phyloP scores from a whole-genome alignment of 2,888 invertebrate genomes.

The Cactoblastis cactorum region DNA sequence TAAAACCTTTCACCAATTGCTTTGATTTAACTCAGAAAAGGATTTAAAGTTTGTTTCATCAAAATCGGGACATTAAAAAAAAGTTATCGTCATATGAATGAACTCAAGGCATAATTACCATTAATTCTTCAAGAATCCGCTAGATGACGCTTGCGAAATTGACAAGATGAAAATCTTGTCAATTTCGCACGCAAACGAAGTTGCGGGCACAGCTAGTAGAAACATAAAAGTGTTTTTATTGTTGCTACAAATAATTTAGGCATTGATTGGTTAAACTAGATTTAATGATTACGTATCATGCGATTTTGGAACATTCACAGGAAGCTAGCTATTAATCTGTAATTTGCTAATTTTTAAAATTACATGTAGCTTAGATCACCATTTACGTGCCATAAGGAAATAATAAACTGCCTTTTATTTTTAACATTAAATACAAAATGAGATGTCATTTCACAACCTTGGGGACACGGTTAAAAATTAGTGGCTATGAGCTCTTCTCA shows the following conservation, averaged over 20 bases:
- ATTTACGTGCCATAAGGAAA: not conserved
- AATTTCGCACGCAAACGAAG: no score
- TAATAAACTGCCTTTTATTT: constrained; percentile 1
- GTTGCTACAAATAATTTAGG: not conserved
- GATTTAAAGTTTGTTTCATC: no score
- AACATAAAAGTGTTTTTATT: no score
- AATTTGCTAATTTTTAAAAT: not conserved
- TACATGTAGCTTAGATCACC: not conserved
- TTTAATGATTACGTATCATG: constrained; percentile 6
- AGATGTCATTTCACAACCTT: constrained; percentile 6
- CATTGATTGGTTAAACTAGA: not conserved
- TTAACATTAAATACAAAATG: not conserved
- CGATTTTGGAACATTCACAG: not conserved
- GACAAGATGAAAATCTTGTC: no score
- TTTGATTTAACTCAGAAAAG: no score
- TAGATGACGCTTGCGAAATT: no score
- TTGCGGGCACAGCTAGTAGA: no score
- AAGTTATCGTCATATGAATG: no score
- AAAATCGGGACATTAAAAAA: no score
- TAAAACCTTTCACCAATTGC: no score
- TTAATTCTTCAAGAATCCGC: no score
- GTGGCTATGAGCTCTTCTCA: not conserved
- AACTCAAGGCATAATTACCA: no score
- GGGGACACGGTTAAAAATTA: not conserved
- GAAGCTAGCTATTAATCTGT: constrained; percentile 1